Evolutionary conservation across 2,888 invertebrate species (phyloP), one percentile per base, ranked within the genome.

Genomic region (Achlya flavicornis): DNA sequence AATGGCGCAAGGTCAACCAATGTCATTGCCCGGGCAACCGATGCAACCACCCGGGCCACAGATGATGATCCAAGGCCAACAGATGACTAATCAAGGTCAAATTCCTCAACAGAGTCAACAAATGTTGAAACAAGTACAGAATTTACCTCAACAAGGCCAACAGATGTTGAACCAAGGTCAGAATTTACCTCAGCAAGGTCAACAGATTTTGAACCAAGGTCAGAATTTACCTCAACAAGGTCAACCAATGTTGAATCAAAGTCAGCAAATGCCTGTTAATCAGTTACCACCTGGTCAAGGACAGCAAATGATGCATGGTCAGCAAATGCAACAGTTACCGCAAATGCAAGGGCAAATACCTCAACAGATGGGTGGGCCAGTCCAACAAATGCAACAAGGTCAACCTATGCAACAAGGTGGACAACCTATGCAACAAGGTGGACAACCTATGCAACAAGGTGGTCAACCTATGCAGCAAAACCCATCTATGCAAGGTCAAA

Each of bases 201-300:
- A 48, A 2, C 74, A 72, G 63, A 76, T 82, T 67, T 76, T 73
- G 53, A 73, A 77, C 26, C 88, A 83, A 61, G 73, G 76, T 43
- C 85, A 78, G 59, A 82, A 75, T 63, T 76, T 85, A 65, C 79
- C 80, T n/a, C 84, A 80, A 61, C 83, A 79, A 62, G 76, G 78
- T 38, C 84, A 81, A 67, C 80, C 79, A 67, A 80, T 78, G 70
- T 77, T 84, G 69, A 81, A 78, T 63, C 86, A 81, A 66, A 76
- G 77, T 3, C 85, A 78, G 43, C 86, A 84, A 67, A 78, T 84
- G 66, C 81, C 78, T 26, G 87, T 84, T 59, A 85, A 83, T 64
- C 85, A 83, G 35, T 78, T 80, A 48, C 76, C 82, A 7, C 77
- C 81, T 43, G 75, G 77, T 41, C 70, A 68, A 26, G 62, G 58